These are phyloP conservation scores for Copidosoma floridanum DNA, from an alignment of 1,140 invertebrate species.

Conservation along the genomic window DNA sequence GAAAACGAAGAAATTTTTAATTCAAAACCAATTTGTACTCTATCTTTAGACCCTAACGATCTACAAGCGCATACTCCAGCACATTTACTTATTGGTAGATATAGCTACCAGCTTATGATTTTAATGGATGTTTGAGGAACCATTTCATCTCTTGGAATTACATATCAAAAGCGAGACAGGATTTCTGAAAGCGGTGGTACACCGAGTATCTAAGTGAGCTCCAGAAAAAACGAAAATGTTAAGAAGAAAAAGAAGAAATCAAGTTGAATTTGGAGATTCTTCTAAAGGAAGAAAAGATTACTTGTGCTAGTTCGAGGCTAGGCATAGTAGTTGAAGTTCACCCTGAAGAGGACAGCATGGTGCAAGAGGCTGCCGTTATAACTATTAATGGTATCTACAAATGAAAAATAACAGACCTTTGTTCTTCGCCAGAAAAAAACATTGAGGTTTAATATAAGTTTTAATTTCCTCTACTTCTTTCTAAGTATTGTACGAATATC, in stretches of 20 bases:
- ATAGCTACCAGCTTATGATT: not conserved
- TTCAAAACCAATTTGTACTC: too few relatives aligned
- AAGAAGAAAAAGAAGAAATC: conserved; percentile 22
- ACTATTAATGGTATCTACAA: too few relatives aligned
- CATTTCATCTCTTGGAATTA: conserved; percentile 12
- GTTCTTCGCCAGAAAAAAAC: too few relatives aligned
- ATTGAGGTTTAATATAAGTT: too few relatives aligned
- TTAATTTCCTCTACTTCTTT: too few relatives aligned
- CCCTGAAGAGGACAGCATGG: not conserved
- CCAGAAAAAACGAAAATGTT: conserved; percentile 40
- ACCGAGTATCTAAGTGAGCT: conserved; percentile 35
- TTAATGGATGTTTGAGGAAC: not conserved
- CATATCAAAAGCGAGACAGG: conserved; percentile 26
- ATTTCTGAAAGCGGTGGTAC: conserved; percentile 36
- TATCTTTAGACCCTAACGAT: conserved; percentile 9
- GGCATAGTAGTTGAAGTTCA: conserved; percentile 5
- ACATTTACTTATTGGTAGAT: conserved; percentile 20
- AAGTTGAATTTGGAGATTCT: conserved; percentile 4
- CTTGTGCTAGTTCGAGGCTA: conserved; percentile 7
- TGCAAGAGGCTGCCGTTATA: too few relatives aligned
- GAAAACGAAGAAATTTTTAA: conserved; percentile 34
- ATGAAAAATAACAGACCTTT: too few relatives aligned
- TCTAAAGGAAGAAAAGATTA: conserved; percentile 13
- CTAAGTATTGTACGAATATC: too few relatives aligned
- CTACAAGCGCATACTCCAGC: conserved; percentile 13